A percentile compares a stretch with the other conserved stretches of the same genome.
Conservation (phyloP, 2,797 vertebrate species). For the Melopsittacus undulatus region DNA sequence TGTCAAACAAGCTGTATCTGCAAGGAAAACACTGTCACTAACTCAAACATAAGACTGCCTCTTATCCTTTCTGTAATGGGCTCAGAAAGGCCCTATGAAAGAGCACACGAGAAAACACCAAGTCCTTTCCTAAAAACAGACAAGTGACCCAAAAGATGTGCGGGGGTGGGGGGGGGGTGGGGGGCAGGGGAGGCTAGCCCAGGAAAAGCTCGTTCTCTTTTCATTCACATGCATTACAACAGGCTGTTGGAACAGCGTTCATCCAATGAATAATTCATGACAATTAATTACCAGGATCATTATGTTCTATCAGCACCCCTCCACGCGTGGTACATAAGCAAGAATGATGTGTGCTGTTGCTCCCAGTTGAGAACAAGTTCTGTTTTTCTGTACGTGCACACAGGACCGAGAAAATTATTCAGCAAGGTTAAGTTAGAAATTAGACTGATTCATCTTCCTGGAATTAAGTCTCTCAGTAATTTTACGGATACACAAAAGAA, state of each 20-base stretch:
- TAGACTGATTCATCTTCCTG: neutral
- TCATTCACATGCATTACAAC: neutral
- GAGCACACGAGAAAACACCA: neutral
- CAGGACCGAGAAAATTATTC: neutral
- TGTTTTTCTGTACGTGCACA: neutral
- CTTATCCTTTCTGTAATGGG: neutral
- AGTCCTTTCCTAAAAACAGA: neutral
- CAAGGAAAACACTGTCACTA: neutral
- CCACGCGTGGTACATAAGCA: neutral
- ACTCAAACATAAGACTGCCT: accelerated
- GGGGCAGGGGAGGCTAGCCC: no score
- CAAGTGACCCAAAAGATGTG: accelerated
- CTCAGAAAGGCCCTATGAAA: neutral
- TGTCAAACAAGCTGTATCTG: neutral
- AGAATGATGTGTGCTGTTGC: neutral
- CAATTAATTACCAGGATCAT: neutral
- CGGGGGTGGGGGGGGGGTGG: no score
- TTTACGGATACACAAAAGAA: neutral
- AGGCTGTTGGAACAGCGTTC: neutral
- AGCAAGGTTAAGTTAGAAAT: neutral
- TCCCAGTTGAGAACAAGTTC: neutral
- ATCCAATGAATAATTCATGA: neutral
- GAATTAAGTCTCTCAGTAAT: neutral
- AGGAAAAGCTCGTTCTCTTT: neutral
- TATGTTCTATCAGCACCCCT: neutral